A percentile compares a stretch with the other conserved stretches of the same genome.
Conservation (phyloP, 1,140 invertebrate species). For the Ganaspis sp. region DNA sequence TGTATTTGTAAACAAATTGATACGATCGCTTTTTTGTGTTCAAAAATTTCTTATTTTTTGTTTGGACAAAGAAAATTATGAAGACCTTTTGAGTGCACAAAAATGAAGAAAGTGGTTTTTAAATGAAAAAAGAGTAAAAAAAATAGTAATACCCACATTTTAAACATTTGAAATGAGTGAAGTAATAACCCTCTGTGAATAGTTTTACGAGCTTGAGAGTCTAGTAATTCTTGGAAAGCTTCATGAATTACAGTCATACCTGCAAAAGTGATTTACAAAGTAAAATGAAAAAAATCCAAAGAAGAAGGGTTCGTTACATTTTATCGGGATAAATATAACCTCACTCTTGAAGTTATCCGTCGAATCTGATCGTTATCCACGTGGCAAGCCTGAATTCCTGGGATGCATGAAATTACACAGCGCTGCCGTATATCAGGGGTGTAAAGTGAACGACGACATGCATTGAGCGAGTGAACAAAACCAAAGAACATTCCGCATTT, state of each 20-base stretch:
- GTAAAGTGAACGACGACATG: constrained; percentile 15
- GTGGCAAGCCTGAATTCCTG: constrained; percentile 32
- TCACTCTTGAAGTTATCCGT: constrained; percentile 22
- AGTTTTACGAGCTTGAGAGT: constrained; percentile 3
- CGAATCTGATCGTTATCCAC: constrained; percentile 21
- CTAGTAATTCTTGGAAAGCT: constrained; percentile 21
- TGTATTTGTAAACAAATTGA: too few species aligned
- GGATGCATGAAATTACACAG: constrained; percentile 41
- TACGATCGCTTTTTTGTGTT: too few species aligned
- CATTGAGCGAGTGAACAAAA: constrained; percentile 19
- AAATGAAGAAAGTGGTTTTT: neutral
- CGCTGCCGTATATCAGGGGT: constrained; percentile 11
- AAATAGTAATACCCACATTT: neutral
- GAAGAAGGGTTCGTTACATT: neutral
- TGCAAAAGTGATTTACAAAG: constrained; percentile 27
- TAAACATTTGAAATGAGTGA: constrained; percentile 13
- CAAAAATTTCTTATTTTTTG: neutral
- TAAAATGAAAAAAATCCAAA: constrained; percentile 7
- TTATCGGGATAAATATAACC: constrained; percentile 6
- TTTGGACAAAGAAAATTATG: neutral
- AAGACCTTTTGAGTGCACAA: neutral
- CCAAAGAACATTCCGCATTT: neutral
- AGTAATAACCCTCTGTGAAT: constrained; percentile 1
- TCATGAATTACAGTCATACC: constrained; percentile 16
- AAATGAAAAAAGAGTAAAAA: neutral